phyloP scores from a whole-genome alignment of 2,888 invertebrate species.

The Cotesia congregata region DNA sequence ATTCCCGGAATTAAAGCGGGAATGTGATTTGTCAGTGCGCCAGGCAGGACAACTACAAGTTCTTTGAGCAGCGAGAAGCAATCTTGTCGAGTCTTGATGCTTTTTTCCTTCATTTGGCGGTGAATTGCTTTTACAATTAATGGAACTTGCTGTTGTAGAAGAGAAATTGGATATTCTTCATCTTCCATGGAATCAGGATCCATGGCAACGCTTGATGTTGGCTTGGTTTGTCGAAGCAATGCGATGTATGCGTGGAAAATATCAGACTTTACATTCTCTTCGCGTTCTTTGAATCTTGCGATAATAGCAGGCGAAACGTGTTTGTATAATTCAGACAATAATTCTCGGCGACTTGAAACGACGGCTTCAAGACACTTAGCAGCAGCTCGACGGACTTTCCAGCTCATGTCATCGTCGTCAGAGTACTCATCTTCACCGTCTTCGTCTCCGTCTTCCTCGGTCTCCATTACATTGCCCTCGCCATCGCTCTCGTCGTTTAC shows the following conservation, averaged over 20 bases:
- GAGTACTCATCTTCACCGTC: constrained; percentile 93
- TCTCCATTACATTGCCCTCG: constrained; percentile 79
- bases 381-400: constrained; percentile 97
- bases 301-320: constrained; percentile 93
- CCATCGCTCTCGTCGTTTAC: constrained; percentile 82
- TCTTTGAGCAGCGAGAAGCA: constrained; percentile 93
- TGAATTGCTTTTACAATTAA: constrained; percentile 90
- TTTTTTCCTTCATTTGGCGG: constrained; percentile 87
- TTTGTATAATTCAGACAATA: constrained; percentile 89
- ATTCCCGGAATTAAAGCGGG: constrained; percentile 90
- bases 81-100: constrained; percentile 90
- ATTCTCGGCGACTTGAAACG: constrained; percentile 91
- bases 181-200: constrained; percentile 82
- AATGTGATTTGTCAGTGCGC: constrained; percentile 88
- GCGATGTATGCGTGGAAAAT: constrained; percentile 97
- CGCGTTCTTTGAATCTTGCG: constrained; percentile 94
- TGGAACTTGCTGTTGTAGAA: constrained; percentile 77
- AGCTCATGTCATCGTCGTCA: constrained; percentile 99
- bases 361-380: constrained; percentile 98
- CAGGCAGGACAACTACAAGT: constrained; percentile 89
- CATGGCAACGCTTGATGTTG: constrained; percentile 76
- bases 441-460: constrained; percentile 77
- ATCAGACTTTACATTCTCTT: constrained; percentile 99
- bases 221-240: constrained; percentile 89
- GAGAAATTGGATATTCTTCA: constrained; percentile 78